Evolutionary conservation across 2,113 vertebrate species (phyloP), one percentile per base, ranked within the genome.

Genomic region (Tapirus terrestris): DNA sequence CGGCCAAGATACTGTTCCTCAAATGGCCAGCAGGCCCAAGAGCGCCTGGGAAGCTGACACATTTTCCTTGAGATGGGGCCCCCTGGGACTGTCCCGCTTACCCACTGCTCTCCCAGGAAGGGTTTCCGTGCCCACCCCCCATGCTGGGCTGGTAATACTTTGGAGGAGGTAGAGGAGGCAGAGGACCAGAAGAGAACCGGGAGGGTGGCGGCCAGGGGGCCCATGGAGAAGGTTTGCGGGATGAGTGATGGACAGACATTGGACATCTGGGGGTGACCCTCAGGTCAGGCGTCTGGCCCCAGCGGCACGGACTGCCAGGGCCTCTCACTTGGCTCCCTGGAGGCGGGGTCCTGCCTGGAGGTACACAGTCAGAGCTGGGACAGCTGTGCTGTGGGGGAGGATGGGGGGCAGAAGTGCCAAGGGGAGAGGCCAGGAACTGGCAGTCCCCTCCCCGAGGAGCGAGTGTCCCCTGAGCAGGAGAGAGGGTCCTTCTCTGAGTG

Each of bases 381-480:
- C 67, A 14, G 80, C 75, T 20, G 68, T 5, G 6, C 23, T 25
- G 82, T 17, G 48, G n/a, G 5, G 16, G 68, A 18, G 12, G 77
- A 56, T 18, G 13, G 20, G 48, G 25, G 16, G 53, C 85, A 43
- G 73, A 29, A 12, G 29, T 31, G 51, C 14, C 12, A 5, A 21
- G 27, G 39, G 29, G 70, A 63, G 65, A 56, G 45, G 25, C 72
- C 3, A 1, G n/a, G 75, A 56, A 8, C 23, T 6, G 27, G 25
- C 17, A 1, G 9, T 45, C 43, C 12, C 51, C 36, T 2, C 2
- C 5, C 21, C 0, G 8, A 56, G 48, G 75, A 8, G 58, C 0
- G 0, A 11, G n/a, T 4, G n/a, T 51, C 61, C 4, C 63, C 36
- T 10, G n/a, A 61, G 21, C 5, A 29, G 56, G 11, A 20, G 33